phyloP scores from a whole-genome alignment of 2,888 invertebrate species.

The Pterostichus niger region DNA sequence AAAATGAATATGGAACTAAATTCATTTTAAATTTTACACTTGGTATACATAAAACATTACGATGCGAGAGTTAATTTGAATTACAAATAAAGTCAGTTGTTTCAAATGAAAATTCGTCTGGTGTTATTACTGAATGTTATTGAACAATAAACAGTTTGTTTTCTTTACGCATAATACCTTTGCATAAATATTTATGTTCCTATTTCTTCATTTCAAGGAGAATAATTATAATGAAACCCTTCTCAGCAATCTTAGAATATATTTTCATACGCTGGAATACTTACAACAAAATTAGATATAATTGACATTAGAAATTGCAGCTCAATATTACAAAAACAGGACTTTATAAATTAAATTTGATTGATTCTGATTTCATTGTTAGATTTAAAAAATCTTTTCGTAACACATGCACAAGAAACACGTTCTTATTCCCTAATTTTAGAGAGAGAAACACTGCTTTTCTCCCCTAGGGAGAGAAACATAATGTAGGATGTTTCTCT shows the following conservation, averaged over 20 bases:
- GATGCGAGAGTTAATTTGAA: slow-evolving; percentile 20
- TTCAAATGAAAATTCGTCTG: slow-evolving; percentile 24
- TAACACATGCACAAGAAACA: too few relatives aligned
- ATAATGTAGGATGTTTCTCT: too few relatives aligned
- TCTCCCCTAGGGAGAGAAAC: too few relatives aligned
- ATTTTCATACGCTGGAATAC: background rate
- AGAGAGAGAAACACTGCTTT: too few relatives aligned
- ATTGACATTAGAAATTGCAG: too few relatives aligned
- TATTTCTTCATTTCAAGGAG: background rate
- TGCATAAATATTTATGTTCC: slow-evolving; percentile 34
- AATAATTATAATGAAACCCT: too few relatives aligned
- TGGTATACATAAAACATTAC: slow-evolving; percentile 42
- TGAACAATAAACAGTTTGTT: slow-evolving; percentile 40
- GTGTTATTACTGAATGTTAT: slow-evolving; percentile 41
- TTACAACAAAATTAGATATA: too few relatives aligned
- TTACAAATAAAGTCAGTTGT: slow-evolving; percentile 36
- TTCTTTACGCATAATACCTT: slow-evolving; percentile 1
- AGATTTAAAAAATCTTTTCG: too few relatives aligned
- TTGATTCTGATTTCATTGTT: too few relatives aligned
- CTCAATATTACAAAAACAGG: too few relatives aligned
- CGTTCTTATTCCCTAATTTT: too few relatives aligned
- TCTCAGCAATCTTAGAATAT: background rate
- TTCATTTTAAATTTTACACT: slow-evolving; percentile 44
- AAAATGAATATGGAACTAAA: slow-evolving; percentile 44
- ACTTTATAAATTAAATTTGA: too few relatives aligned